Evolutionary conservation across 1,140 invertebrate genomes (phyloP), one percentile per base, ranked within the genome.

Genomic region (Lycorma delicatula): DNA sequence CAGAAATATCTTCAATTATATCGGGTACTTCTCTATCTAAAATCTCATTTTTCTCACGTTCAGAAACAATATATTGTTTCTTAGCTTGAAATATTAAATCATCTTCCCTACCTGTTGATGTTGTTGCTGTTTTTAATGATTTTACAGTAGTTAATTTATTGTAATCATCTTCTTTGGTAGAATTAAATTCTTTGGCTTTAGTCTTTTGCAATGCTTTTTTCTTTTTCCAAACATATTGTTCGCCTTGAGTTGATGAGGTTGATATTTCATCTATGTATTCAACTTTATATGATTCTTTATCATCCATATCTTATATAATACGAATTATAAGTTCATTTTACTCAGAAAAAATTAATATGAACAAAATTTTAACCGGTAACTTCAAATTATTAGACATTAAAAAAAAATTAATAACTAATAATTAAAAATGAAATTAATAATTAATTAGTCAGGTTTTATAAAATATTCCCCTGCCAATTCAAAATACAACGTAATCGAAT

Each of bases 191-290:
- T 20, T 44, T 22, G 1, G 41, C 23, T 44, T 12, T 57, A 16
- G 26, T 46, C 27, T 49, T 57, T 20, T 51, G 47, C 9, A 51
- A 34, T 13, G 56, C 56, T 26, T 57, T 57, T 27, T 57, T 57
- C 25, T 57, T 57, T 38, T 57, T 57, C 56, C 56, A 57, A 50
- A 57, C 56, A 38, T 57, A 57, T 3, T 41, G 26, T n/a, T n/a
- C n/a, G 23, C 22, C 27, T 3, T 29, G 13, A 5, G 38, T 18
- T 20, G 55, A 27, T 1, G 56, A 57, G 2, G 49, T 47, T 16
- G 18, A 16, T 3, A 16, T 22, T 28, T 56, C 46, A 38, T 57
- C 56, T 25, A 48, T 51, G 34, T 28, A 57, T 38, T 49, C 27
- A 12, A 57, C 18, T 3, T 16, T 20, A 16, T 44, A 16, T 44